These are phyloP conservation scores for Myopa testacea DNA, from an alignment of 2,888 invertebrate genomes.

Conservation along the genomic window DNA sequence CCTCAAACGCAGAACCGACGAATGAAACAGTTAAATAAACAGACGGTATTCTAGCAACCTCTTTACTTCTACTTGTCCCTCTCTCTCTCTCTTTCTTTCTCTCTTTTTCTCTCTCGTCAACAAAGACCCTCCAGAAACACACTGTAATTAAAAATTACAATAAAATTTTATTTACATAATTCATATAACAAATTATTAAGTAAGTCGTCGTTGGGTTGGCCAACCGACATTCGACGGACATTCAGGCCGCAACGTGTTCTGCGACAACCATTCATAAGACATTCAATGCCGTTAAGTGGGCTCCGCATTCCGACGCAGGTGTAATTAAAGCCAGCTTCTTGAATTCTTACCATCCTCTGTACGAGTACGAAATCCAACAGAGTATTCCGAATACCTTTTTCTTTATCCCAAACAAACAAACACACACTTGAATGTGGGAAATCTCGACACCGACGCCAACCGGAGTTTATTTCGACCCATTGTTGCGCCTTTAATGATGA, in stretches of 20 bases:
- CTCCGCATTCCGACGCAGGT: neutral
- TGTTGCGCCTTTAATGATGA: slow-evolving; percentile 39
- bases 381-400: neutral
- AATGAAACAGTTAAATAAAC: slow-evolving; percentile 17
- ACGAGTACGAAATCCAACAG: neutral
- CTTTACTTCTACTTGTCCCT: neutral
- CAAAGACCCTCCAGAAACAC: neutral
- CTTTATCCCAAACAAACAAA: neutral
- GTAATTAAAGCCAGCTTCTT: slow-evolving; percentile 40
- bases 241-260: neutral
- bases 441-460: slow-evolving; percentile 16
- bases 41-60: neutral
- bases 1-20: neutral
- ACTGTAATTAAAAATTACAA: slow-evolving; percentile 13
- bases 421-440: neutral
- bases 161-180: slow-evolving; percentile 18
- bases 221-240: neutral
- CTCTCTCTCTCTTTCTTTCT: neutral
- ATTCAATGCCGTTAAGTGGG: neutral
- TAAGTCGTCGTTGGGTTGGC: neutral
- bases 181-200: neutral
- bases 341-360: neutral
- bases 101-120: too few relatives aligned
- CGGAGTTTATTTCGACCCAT: slow-evolving; percentile 29
- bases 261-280: neutral